phyloP scores from a whole-genome alignment of 2,797 vertebrate genomes.

The Mico argentatus region DNA sequence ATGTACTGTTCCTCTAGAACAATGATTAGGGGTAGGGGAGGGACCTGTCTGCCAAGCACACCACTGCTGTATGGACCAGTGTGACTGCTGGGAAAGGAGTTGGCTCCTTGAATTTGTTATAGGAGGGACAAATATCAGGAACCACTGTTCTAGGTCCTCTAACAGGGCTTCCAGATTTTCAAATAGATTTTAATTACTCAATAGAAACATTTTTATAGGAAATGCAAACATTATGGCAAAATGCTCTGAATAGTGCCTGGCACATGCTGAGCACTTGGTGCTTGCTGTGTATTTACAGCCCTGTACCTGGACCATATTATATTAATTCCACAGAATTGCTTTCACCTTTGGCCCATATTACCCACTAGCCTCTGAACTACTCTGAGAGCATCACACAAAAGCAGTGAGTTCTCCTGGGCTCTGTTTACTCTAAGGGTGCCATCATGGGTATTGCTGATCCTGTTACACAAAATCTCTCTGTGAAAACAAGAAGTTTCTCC shows the following conservation, averaged over 20 bases:
- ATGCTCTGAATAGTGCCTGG: background rate
- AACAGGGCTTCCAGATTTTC: slow-evolving; percentile 5
- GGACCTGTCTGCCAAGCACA: background rate
- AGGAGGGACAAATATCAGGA: background rate
- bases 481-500: slow-evolving; percentile 10
- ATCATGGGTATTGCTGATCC: background rate
- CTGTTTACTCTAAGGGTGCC: background rate
- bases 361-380: background rate
- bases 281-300: background rate
- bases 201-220: background rate
- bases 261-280: rapidly evolving
- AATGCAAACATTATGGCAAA: background rate
- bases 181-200: slow-evolving; percentile 11
- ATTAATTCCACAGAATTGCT: background rate
- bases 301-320: background rate
- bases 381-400: background rate
- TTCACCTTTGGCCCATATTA: background rate
- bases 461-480: background rate
- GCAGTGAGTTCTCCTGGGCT: background rate
- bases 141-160: background rate
- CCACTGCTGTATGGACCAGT: background rate
- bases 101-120: background rate
- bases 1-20: background rate
- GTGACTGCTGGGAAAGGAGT: background rate
- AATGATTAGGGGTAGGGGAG: background rate